These are phyloP conservation scores for Osmoderma eremita DNA, from an alignment of 2,888 invertebrate genomes.

Conservation along the genomic window DNA sequence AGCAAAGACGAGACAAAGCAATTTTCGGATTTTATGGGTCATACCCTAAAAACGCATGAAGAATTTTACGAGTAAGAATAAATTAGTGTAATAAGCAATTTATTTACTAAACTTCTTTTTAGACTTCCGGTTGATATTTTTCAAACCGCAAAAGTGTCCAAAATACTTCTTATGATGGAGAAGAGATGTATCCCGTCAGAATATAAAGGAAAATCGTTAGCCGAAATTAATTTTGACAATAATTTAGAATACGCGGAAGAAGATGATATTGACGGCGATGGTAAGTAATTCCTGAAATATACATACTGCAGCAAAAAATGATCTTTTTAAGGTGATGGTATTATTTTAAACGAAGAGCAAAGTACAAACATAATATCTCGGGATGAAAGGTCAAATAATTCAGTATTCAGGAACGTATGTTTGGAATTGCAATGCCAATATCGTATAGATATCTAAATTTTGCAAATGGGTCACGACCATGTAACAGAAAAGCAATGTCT, in stretches of 20 bases:
- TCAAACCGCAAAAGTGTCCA: conserved; percentile 50
- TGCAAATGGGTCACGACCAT: too few relatives aligned
- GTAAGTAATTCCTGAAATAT: conserved; percentile 4
- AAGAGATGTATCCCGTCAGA: conserved; percentile 45
- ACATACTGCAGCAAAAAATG: neutral
- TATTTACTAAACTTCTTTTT: conserved; percentile 26
- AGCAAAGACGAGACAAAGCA: conserved; percentile 44
- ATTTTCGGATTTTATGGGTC: conserved; percentile 47
- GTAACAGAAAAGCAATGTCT: too few relatives aligned
- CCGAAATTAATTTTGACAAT: conserved; percentile 41
- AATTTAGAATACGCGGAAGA: conserved; percentile 42
- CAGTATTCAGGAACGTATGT: too few relatives aligned
- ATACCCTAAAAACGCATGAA: conserved; percentile 47
- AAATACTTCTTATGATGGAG: conserved; percentile 49
- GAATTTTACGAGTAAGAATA: conserved; percentile 45
- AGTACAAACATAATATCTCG: too few relatives aligned
- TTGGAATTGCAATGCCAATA: too few relatives aligned
- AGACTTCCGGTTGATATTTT: conserved; percentile 50
- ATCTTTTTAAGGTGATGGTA: neutral
- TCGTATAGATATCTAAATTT: too few relatives aligned
- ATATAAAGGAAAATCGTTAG: conserved; percentile 44
- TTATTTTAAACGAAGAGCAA: conserved; percentile 11
- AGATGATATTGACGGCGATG: conserved; percentile 23
- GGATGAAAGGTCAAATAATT: too few relatives aligned
- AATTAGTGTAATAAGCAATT: neutral